These are phyloP conservation scores for Halictus rubicundus DNA, from an alignment of 1,140 invertebrate species.

Conservation along the genomic window DNA sequence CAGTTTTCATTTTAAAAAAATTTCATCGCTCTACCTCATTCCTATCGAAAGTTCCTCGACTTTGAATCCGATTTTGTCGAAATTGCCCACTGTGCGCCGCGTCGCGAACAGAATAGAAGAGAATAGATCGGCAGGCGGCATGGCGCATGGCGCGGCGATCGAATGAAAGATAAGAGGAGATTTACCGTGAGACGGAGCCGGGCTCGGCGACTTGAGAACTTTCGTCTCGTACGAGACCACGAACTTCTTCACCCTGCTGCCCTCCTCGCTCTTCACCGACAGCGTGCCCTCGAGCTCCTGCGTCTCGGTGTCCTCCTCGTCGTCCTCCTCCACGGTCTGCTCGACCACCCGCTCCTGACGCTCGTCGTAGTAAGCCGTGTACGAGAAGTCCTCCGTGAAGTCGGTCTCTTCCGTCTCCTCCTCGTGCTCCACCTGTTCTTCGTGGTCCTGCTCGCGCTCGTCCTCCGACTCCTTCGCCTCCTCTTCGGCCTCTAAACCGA, in stretches of 20 bases:
- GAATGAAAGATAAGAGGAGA: not conserved
- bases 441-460: conserved; percentile 14
- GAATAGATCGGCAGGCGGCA: too few species aligned
- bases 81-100: too few species aligned
- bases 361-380: conserved; percentile 62
- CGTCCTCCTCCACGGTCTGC: conserved; percentile 63
- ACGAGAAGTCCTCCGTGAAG: conserved; percentile 59
- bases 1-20: too few species aligned
- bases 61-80: too few species aligned
- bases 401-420: conserved; percentile 59
- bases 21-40: too few species aligned
- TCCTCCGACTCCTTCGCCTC: conserved; percentile 29
- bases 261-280: conserved; percentile 75
- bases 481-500: conserved; percentile 7
- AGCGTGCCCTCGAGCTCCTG: conserved; percentile 74
- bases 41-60: too few species aligned
- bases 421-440: conserved; percentile 43
- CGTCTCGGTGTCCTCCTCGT: conserved; percentile 69
- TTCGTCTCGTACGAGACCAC: conserved; percentile 78
- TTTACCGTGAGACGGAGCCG: conserved; percentile 72
- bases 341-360: conserved; percentile 67
- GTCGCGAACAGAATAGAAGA: too few species aligned
- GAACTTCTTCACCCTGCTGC: conserved; percentile 76
- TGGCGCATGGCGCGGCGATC: too few species aligned
- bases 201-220: conserved; percentile 71